Evolutionary conservation across 2,797 vertebrate genomes (phyloP).

Genomic region (Steatocranus sp.): DNA sequence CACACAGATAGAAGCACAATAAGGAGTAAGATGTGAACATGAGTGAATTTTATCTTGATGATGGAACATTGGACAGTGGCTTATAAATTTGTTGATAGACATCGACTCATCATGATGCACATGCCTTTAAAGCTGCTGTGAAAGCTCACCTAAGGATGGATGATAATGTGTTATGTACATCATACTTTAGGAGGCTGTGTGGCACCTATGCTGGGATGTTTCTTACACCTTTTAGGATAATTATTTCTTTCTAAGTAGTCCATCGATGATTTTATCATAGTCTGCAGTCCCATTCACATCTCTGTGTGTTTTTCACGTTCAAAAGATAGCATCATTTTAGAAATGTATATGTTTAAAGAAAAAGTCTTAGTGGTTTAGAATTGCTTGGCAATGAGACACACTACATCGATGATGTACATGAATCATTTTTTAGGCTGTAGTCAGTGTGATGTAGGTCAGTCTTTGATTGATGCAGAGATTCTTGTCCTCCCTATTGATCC

Average conservation of each 20-base stretch:
- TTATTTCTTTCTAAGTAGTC: neutral
- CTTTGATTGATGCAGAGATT: conserved; percentile 14
- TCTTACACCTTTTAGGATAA: neutral
- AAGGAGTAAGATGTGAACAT: neutral
- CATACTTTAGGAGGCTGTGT: neutral
- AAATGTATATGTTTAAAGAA: neutral
- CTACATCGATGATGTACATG: neutral
- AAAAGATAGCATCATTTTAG: neutral
- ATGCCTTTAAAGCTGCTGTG: neutral
- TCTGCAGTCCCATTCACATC: neutral
- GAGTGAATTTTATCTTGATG: neutral
- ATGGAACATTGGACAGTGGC: neutral
- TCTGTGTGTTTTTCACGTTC: neutral
- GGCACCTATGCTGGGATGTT: neutral
- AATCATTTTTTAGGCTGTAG: neutral
- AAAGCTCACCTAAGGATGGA: fast-evolving
- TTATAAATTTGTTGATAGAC: neutral
- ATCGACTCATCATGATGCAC: neutral
- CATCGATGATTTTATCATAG: neutral
- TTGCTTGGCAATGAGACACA: neutral
- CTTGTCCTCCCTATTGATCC: conserved; percentile 36
- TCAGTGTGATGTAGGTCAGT: neutral
- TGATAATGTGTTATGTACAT: neutral
- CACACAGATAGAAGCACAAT: neutral
- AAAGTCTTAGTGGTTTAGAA: neutral